Base-by-base conservation (phyloP, 2,113 vertebrate species). In the Bos taurus region DNA sequence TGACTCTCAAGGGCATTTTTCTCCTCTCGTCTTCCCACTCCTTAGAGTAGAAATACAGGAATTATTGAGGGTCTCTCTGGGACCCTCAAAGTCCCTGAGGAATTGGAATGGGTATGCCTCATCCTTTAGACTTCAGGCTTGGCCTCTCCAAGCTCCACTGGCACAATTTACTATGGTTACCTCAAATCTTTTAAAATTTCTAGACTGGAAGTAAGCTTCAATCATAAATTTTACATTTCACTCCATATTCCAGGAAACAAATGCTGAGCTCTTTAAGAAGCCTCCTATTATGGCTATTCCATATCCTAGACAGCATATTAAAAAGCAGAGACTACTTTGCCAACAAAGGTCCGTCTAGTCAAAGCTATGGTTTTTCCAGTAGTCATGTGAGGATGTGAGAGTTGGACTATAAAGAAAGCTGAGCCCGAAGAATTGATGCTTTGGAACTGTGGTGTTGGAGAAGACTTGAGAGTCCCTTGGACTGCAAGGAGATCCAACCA, bases 1-100 rank as follows among this genome's bases (percentile, higher is more conserved):
- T 48, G 25, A 36, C 19, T 25, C 15, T 28, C 26, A 82, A 10
- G 13, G 26, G 11, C 50, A 13, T 28, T 40, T 52, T 88, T 11
- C 60, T 81, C 71, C 1, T 43, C 50, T 87, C 0, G 0, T 6
- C 7, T 40, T 16, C 9, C 26, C 14, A 28, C 3, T 23, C 48
- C 12, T 80, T 30, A 10, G 16, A 21, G 25, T 54, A 84, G 30
- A 89, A 60, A 26, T 13, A 36, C 2, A 48, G 28, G 16, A 46
- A 54, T 13, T 50, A 88, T 10, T 67, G 50, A 83, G 60, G 16
- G 12, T 50, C 13, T 36, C 56, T 86, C 71, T 74, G 19, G 30
- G 28, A 23, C 23, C 30, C 33, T n/a, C 46, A 80, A 12, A 62
- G 40, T 67, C 90, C 12, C 6, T 50, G n/a, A 57, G 30, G 59